Evolutionary conservation across 2,888 invertebrate species (phyloP), one percentile per base, ranked within the genome.

Genomic region (Blastobasis adustella): DNA sequence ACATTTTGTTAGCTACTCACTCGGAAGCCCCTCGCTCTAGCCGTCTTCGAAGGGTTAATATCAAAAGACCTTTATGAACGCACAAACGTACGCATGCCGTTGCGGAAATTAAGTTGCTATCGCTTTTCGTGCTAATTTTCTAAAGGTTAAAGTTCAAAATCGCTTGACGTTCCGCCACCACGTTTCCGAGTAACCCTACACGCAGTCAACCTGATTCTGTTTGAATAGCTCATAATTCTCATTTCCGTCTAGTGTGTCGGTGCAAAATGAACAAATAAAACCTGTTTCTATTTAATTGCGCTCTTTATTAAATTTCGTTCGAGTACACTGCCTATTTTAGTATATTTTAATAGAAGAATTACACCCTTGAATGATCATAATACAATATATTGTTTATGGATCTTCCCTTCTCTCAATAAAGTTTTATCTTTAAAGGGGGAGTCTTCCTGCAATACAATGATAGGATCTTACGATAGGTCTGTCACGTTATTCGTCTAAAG

Each of bases 201-300:
- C 64, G 57, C 56, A 44, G 52, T 63, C 55, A 57, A 58, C 62
- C 57, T 61, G 63, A 62, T 67, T 69, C 56, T 58, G 62, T 65
- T 43, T 72, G 70, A 75, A 76, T 75, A 59, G 67, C 59, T 54
- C 56, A 63, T 72, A 71, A 75, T 74, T 73, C 69, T 66, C 61
- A 67, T 68, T 69, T 66, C 60, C 60, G 58, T 54, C 49, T 63
- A 63, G 62, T 57, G 55, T 56, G 52, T 60, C 6, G n/a, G 37
- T 10, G 46, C 46, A 45, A 50, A 46, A 54, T 55, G 54, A 57
- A 67, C 65, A 67, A 71, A 62, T 58, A 62, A 54, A 74, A 76
- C 76, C 71, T 67, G 76, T 73, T 75, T 62, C 50, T 49, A 57
- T 62, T 66, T 63, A 54, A 63, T 58, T 58, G 58, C 54, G 42